Base-by-base conservation (phyloP, 2,888 invertebrate species). In the Amphipoea lucens region DNA sequence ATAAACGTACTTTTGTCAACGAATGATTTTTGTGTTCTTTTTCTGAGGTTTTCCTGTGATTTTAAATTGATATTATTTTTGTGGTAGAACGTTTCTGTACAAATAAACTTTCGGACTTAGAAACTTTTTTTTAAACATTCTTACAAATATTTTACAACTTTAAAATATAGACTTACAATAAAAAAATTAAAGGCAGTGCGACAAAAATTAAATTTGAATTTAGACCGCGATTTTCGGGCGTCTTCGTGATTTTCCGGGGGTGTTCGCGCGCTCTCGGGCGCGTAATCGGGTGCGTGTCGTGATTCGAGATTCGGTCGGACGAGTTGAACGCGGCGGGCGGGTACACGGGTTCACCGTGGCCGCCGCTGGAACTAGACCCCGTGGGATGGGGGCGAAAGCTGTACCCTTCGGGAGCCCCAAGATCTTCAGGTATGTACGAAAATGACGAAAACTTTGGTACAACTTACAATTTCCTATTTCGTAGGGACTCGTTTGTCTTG, bases 341-440 rank as follows among this genome's bases (percentile, higher is more conserved):
- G 94, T 98, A 98, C 97, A 97, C 98, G 97, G 98, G 98, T 96
- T 98, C 98, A 95, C 98, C 98, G 96, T 98, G 98, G 98, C 98
- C 98, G 94, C 98, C 98, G 94, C 97, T 98, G 87, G 98, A 98
- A 94, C 97, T 98, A 96, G 98, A 98, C 97, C 98, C 98, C 94
- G 98, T 98, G 95, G 97, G 97, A 96, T 98, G 98, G 98, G 98
- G 98, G 87, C 97, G 98, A 91, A 98, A 98, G 95, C 97, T 98
- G 91, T 98, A 98, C 95, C 98, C 98, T 91, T 97, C 98, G 90
- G 97, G 98, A 90, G 98, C 98, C 90, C 97, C 98, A 88, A 96
- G 97, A 90, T 97, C 97, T 89, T 97, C 98, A 92, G 97, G 97
- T 97, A 93, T 88, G 94, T 91, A 80, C 72, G 40, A 76, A 74